Percentiles rank a stretch among this genome's conserved stretches.
These are phyloP conservation scores for Cynaeus angustus DNA, from an alignment of 2,888 invertebrate species.

Conservation along the genomic window DNA sequence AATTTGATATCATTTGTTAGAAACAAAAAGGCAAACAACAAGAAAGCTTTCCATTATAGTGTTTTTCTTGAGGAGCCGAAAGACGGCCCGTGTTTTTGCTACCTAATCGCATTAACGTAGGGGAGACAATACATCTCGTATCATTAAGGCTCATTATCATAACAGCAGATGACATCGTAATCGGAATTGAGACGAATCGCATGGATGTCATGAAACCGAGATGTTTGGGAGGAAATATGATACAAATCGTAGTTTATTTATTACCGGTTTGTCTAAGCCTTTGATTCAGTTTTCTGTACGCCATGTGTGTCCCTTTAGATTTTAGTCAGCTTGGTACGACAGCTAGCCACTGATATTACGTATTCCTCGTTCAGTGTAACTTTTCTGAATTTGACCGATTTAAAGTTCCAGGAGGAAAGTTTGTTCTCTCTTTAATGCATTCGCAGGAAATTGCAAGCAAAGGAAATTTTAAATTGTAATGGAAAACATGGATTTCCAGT, in stretches of 20 bases:
- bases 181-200: slow-evolving; percentile 48
- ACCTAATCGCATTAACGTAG: slow-evolving; percentile 22
- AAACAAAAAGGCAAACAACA: slow-evolving; percentile 12
- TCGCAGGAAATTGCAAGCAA: slow-evolving; percentile 38
- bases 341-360: slow-evolving; percentile 40
- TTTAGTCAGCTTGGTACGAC: slow-evolving; percentile 42
- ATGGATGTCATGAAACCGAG: not conserved
- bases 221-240: no score
- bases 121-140: slow-evolving; percentile 33
- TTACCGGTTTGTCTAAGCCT: no score
- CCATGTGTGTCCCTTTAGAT: slow-evolving; percentile 36
- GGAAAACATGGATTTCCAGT: slow-evolving; percentile 37
- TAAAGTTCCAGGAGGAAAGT: slow-evolving; percentile 43
- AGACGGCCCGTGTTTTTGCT: slow-evolving; percentile 11
- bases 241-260: no score
- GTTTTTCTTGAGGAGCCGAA: slow-evolving; percentile 13
- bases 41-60: slow-evolving; percentile 8
- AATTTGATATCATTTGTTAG: slow-evolving; percentile 1
- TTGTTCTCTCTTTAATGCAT: slow-evolving; percentile 42
- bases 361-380: slow-evolving; percentile 39
- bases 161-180: slow-evolving; percentile 38
- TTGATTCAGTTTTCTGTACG: no score
- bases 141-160: slow-evolving; percentile 37
- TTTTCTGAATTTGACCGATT: slow-evolving; percentile 47
- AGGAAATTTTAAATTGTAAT: slow-evolving; percentile 47